Conservation (phyloP, 2,888 invertebrate species). For the Nectonema munidae region DNA sequence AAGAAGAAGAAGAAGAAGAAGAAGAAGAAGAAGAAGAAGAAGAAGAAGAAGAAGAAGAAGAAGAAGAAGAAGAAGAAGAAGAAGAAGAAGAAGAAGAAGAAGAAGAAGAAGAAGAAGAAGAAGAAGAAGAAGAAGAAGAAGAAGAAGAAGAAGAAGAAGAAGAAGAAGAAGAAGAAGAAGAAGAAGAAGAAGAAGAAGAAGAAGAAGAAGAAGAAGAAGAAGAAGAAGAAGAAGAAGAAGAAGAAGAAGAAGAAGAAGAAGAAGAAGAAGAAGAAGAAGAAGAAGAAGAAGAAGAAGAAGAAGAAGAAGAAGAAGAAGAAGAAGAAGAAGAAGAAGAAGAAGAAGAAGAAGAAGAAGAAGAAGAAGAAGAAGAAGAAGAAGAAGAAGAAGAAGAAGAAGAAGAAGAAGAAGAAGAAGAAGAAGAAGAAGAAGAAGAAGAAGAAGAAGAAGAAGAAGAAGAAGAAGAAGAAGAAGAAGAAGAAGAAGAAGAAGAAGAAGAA, state of each 20-base stretch:
- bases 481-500: slow-evolving; percentile 11
- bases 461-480: slow-evolving; percentile 11
- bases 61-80: too few species aligned
- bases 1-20: too few species aligned
- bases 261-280: neutral
- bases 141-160: too few species aligned
- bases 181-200: too few species aligned
- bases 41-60: too few species aligned
- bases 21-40: too few species aligned
- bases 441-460: slow-evolving; percentile 11
- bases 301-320: slow-evolving; percentile 10
- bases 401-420: slow-evolving; percentile 7
- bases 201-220: too few species aligned
- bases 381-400: slow-evolving; percentile 11
- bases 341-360: slow-evolving; percentile 8
- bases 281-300: slow-evolving; percentile 10
- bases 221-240: slow-evolving; percentile 10
- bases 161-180: too few species aligned
- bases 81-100: too few species aligned
- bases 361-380: slow-evolving; percentile 11
- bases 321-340: slow-evolving; percentile 8
- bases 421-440: slow-evolving; percentile 11
- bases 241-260: slow-evolving; percentile 8
- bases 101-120: too few species aligned
- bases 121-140: too few species aligned